phyloP scores from a whole-genome alignment of 2,888 invertebrate species.

The Amphipyra berbera region DNA sequence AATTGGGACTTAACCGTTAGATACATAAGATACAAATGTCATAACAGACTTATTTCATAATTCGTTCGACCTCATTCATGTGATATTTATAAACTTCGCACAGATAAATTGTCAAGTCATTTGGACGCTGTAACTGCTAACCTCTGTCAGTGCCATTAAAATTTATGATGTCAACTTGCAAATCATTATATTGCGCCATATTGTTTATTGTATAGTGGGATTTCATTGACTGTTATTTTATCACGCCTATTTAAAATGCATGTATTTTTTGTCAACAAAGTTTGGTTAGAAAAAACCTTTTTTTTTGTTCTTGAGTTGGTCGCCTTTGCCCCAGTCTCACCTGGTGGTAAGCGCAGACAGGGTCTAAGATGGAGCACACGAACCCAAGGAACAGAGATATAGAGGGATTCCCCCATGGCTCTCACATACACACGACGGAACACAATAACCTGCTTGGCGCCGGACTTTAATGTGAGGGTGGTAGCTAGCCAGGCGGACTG shows the following conservation, averaged over 20 bases:
- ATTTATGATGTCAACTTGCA: conserved; percentile 48
- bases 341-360: too few relatives aligned
- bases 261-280: conserved; percentile 10
- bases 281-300: background rate
- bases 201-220: conserved; percentile 20
- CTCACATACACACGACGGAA: too few relatives aligned
- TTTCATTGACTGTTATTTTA: conserved; percentile 26
- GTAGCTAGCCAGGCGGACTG: too few relatives aligned
- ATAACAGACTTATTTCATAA: conserved; percentile 15
- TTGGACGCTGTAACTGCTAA: conserved; percentile 32
- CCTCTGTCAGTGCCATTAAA: conserved; percentile 49
- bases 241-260: conserved; percentile 6
- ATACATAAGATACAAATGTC: too few relatives aligned
- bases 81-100: conserved; percentile 44
- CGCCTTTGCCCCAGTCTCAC: too few relatives aligned
- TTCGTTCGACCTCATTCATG: conserved; percentile 41
- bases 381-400: too few relatives aligned
- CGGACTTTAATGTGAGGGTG: too few relatives aligned
- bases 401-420: too few relatives aligned
- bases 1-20: too few relatives aligned
- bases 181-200: conserved; percentile 32
- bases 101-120: conserved; percentile 50
- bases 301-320: too few relatives aligned
- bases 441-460: too few relatives aligned
- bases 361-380: too few relatives aligned